Percentiles rank a stretch among this genome's conserved stretches.
Evolutionary conservation across 2,113 vertebrate species (phyloP).

Genomic region (Podilymbus podiceps): DNA sequence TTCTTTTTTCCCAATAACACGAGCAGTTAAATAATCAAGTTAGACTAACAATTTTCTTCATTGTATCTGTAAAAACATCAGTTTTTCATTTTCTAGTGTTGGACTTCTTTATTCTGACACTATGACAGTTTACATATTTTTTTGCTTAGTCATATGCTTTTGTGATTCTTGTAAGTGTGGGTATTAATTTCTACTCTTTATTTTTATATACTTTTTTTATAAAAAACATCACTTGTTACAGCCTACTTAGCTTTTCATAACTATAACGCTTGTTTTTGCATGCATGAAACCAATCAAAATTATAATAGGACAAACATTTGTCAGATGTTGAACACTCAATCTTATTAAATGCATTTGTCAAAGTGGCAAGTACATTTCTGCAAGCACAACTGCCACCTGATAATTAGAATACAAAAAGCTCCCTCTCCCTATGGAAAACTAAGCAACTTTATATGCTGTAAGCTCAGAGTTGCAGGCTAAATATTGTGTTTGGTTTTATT

Average conservation of each 20-base stretch:
- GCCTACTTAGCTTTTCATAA: not conserved
- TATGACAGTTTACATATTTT: not conserved
- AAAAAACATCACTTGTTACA: not conserved
- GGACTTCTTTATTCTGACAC: not conserved
- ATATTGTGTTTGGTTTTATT: conserved; percentile 43
- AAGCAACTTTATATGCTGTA: not conserved
- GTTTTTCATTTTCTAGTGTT: not conserved
- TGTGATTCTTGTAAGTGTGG: not conserved
- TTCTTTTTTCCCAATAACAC: not conserved
- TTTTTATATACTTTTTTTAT: not conserved
- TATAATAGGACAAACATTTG: not conserved
- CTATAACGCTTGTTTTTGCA: not conserved
- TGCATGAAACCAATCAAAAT: not conserved
- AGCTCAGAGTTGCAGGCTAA: not conserved
- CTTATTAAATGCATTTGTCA: not conserved
- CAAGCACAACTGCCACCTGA: not conserved
- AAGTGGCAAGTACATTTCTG: not conserved
- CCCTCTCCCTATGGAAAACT: conserved; percentile 19
- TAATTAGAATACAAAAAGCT: not conserved
- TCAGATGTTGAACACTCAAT: not conserved
- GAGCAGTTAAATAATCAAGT: not conserved
- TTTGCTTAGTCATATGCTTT: not conserved
- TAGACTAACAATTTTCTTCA: not conserved
- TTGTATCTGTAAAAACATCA: not conserved
- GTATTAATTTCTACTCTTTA: not conserved